Evolutionary conservation across 1,140 invertebrate species (phyloP), one percentile per base, ranked within the genome.

Genomic region (Neodiprion pinetum): DNA sequence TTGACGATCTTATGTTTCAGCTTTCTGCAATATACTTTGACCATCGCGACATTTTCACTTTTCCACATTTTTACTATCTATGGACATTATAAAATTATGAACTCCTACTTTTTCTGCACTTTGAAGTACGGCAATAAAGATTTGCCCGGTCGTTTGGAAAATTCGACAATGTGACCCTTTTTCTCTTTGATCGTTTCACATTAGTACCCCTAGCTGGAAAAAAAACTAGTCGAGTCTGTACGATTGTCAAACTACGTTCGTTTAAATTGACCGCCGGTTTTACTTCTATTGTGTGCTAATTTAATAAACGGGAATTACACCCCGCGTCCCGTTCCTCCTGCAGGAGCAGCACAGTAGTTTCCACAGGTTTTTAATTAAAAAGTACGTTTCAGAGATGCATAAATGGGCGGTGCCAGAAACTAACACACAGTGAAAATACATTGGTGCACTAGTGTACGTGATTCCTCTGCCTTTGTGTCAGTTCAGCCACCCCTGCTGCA

Each of bases 281-380:
- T 11, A 69, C 23, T 21, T 12, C 21, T 11, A 69, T 69, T 69
- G 14, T 47, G 40, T 69, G 72, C 74, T 76, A 79, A 83, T 82
- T 82, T 79, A 80, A 83, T 81, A 81, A 82, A 79, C 74, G 80
- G 70, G 73, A 80, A 78, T 78, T 79, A 73, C 28, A 40, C 28
- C 28, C 28, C 28, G 28, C 28, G 5, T 5, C 28, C 75, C 73
- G 70, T 71, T 69, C 23, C 47, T 71, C 71, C 68, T 48, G 67
- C 74, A 49, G 69, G 1, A 47, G 23, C 53, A 65, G 72, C 74
- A 72, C 67, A 71, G 74, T 77, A 74, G 74, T 77, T 76, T 76
- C 80, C 75, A 75, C 77, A 73, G 77, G 80, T 80, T 82, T 83
- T 82, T 81, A 81, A 81, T 82, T 82, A 82, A 83, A 83, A 81